phyloP scores from a whole-genome alignment of 2,888 invertebrate genomes.

The Nasonia oneida region DNA sequence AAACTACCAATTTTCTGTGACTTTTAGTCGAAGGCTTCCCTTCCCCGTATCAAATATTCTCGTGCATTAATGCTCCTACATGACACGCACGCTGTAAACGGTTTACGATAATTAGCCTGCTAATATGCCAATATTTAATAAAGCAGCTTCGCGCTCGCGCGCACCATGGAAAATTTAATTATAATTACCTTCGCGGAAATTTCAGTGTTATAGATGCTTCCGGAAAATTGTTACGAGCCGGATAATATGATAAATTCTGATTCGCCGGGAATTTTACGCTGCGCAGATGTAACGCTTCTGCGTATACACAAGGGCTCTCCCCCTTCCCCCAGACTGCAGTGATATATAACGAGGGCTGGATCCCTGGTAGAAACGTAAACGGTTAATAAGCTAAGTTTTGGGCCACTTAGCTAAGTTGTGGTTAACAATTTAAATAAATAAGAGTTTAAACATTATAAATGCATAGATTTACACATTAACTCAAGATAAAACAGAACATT shows the following conservation, averaged over 20 bases:
- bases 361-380: too few species aligned
- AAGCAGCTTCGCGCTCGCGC: neutral
- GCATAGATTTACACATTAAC: too few species aligned
- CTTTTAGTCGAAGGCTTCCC: too few species aligned
- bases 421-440: too few species aligned
- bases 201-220: neutral
- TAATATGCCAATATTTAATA: constrained; percentile 6
- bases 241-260: neutral
- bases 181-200: neutral
- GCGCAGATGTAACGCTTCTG: too few species aligned
- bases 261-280: neutral
- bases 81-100: neutral
- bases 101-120: neutral
- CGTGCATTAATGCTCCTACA: neutral
- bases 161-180: neutral
- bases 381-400: too few species aligned
- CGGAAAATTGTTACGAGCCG: neutral
- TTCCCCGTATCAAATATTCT: neutral
- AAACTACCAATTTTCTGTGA: too few species aligned
- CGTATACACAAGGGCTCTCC: too few species aligned
- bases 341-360: neutral
- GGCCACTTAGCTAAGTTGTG: too few species aligned
- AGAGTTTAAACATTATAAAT: too few species aligned
- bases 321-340: too few species aligned
- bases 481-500: too few species aligned